Percentiles rank a stretch among this genome's conserved stretches.
Conservation (phyloP, 2,113 vertebrate species). For the Pelobates fuscus region DNA sequence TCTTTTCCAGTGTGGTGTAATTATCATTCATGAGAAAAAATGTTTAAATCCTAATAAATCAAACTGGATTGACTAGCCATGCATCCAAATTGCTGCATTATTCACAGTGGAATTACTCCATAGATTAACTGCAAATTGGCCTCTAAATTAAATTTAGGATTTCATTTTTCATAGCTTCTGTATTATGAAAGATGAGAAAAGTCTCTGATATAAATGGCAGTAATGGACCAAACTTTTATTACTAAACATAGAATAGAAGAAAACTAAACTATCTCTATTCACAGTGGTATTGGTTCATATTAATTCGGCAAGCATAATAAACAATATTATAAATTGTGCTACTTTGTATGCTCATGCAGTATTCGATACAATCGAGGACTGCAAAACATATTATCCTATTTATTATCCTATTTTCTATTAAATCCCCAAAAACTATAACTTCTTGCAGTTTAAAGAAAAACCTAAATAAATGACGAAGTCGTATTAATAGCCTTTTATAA, state of each 20-base stretch:
- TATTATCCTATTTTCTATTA: too few species aligned
- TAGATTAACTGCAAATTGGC: conserved; percentile 81
- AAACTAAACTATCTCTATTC: conserved; percentile 65
- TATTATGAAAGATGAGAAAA: conserved; percentile 74
- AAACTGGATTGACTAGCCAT: conserved; percentile 74
- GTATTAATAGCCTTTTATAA: too few species aligned
- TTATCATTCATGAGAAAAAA: conserved; percentile 77
- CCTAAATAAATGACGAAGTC: too few species aligned
- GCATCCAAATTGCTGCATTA: conserved; percentile 79
- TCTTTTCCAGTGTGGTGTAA: conserved; percentile 74
- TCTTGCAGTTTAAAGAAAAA: too few species aligned
- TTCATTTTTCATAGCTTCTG: conserved; percentile 79
- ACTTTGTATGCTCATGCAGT: conserved; percentile 50
- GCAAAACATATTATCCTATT: too few species aligned
- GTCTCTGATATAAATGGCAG: conserved; percentile 71
- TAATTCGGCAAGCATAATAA: conserved; percentile 67
- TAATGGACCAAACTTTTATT: conserved; percentile 64
- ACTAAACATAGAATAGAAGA: conserved; percentile 59
- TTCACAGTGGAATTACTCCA: conserved; percentile 80
- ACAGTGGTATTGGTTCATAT: conserved; percentile 55
- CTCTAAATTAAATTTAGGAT: conserved; percentile 81
- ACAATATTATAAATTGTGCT: conserved; percentile 58
- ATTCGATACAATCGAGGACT: conserved; percentile 19
- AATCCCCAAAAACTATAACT: too few species aligned
- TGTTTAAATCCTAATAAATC: conserved; percentile 76